Evolutionary conservation across 2,888 invertebrate genomes (phyloP).

Genomic region (Apamea monoglypha): DNA sequence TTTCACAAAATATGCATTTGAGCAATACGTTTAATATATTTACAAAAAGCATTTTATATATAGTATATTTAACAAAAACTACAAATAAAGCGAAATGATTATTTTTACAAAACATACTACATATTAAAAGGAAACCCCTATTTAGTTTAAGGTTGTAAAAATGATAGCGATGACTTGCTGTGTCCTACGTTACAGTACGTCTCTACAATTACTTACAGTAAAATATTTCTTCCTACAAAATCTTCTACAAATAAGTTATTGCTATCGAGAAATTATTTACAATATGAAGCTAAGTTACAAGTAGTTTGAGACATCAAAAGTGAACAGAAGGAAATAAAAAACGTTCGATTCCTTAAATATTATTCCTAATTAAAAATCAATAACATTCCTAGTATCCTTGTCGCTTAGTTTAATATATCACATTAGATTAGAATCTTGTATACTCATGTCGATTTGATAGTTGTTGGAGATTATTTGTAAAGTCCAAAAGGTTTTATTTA

Average conservation of each 20-base stretch:
- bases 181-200: constrained; percentile 58
- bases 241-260: constrained; percentile 81
- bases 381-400: constrained; percentile 78
- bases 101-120: constrained; percentile 40
- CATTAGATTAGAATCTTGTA: constrained; percentile 89
- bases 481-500: constrained; percentile 36
- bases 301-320: constrained; percentile 82
- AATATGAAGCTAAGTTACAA: constrained; percentile 73
- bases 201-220: constrained; percentile 66
- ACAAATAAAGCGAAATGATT: constrained; percentile 59
- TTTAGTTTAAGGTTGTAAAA: constrained; percentile 34
- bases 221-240: constrained; percentile 73
- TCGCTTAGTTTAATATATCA: constrained; percentile 85
- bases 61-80: constrained; percentile 67
- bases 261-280: constrained; percentile 83
- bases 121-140: constrained; percentile 45
- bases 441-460: constrained; percentile 72
- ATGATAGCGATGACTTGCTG: constrained; percentile 52
- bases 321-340: constrained; percentile 77
- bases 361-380: constrained; percentile 72
- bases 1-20: constrained; percentile 90
- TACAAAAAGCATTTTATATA: constrained; percentile 86
- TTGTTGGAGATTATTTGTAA: constrained; percentile 47
- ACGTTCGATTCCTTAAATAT: constrained; percentile 63
- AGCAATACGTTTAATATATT: constrained; percentile 89